Percentiles rank a stretch among this genome's conserved stretches.
These are phyloP conservation scores for Rapana venosa DNA, from an alignment of 2,888 invertebrate species.

Conservation along the genomic window DNA sequence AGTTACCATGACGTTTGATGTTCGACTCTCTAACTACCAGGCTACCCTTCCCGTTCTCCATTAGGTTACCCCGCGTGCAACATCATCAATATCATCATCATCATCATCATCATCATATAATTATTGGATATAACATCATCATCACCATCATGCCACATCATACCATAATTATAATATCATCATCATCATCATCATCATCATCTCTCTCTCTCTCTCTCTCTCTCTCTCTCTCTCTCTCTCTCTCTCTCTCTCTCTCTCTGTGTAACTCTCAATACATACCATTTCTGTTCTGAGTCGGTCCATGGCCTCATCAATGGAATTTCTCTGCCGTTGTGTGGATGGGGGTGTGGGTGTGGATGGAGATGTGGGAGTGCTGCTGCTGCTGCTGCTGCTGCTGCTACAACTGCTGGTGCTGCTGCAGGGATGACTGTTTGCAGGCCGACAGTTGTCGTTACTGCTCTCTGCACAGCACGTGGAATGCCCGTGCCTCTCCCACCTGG, in stretches of 20 bases:
- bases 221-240: background rate
- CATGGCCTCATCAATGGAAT: constrained; percentile 64
- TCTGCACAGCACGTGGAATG: background rate
- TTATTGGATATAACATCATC: no score
- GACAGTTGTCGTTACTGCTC: constrained; percentile 22
- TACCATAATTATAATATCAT: no score
- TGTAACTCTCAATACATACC: constrained; percentile 54
- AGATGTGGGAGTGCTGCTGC: background rate
- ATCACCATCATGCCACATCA: no score
- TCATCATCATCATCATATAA: background rate
- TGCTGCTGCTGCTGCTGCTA: background rate
- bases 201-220: background rate
- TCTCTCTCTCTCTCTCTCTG: constrained; percentile 13
- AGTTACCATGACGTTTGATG: no score
- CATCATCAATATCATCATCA: no score
- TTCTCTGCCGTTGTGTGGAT: constrained; percentile 35
- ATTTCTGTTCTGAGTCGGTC: constrained; percentile 65
- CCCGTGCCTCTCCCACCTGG: constrained; percentile 43
- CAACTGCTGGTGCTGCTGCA: background rate
- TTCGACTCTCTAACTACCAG: no score
- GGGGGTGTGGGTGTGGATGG: background rate
- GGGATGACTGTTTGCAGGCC: background rate
- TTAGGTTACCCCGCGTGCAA: no score
- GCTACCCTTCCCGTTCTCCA: no score
- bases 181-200: background rate